These are phyloP conservation scores for Myxocyprinus asiaticus DNA, from an alignment of 2,113 vertebrate species.

Conservation along the genomic window DNA sequence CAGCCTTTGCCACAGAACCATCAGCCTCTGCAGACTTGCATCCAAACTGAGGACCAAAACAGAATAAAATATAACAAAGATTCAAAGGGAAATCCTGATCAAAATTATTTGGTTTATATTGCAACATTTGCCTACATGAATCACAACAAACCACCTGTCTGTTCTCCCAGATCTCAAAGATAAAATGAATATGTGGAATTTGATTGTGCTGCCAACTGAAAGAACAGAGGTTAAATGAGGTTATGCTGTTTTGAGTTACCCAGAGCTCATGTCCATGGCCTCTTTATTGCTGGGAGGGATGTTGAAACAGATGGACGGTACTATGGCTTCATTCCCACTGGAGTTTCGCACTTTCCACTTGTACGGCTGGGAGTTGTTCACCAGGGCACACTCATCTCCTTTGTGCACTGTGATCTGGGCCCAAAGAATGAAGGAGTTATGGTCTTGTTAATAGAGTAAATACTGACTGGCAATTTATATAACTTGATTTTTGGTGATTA, in stretches of 20 bases:
- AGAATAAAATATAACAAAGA: not conserved
- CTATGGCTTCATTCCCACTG: slow-evolving; percentile 73
- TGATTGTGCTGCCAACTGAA: slow-evolving; percentile 13
- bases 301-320: slow-evolving; percentile 91
- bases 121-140: not conserved
- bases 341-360: slow-evolving; percentile 85
- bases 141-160: not conserved
- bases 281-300: slow-evolving; percentile 88
- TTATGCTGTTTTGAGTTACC: slow-evolving; percentile 66
- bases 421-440: not conserved
- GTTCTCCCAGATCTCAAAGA: not conserved
- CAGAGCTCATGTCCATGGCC: slow-evolving; percentile 79
- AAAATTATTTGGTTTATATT: not conserved
- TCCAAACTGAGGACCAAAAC: slow-evolving; percentile 78
- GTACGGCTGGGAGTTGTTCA: slow-evolving; percentile 81
- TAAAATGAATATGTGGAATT: slow-evolving; percentile 3
- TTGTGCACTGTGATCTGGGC: slow-evolving; percentile 88
- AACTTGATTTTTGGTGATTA: too few relatives aligned
- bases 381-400: slow-evolving; percentile 80
- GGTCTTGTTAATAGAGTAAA: not conserved
- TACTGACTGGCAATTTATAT: too few relatives aligned
- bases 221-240: not conserved
- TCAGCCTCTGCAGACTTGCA: slow-evolving; percentile 78
- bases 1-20: slow-evolving; percentile 82
- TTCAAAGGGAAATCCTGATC: not conserved